phyloP scores from a whole-genome alignment of 2,113 vertebrate species.

The Tringa solitaria region DNA sequence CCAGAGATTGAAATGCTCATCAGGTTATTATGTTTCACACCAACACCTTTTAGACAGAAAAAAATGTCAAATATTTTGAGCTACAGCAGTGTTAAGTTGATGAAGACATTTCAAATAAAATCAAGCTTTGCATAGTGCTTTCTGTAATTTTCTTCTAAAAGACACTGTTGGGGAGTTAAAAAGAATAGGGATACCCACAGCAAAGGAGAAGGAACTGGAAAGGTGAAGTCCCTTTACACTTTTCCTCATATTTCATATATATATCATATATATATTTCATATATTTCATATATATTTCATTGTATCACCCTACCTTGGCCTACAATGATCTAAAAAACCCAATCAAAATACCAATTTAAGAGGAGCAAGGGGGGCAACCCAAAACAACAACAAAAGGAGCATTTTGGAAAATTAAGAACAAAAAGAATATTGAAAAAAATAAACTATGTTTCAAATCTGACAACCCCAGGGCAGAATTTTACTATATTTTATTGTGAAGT shows the following conservation, averaged over 20 bases:
- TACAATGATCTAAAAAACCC: background rate
- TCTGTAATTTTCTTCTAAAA: background rate
- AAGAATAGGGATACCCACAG: background rate
- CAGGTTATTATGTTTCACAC: background rate
- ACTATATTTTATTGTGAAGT: background rate
- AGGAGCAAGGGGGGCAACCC: rapidly evolving
- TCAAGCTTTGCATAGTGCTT: background rate
- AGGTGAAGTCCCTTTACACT: background rate
- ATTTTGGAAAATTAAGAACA: background rate
- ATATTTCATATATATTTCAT: too few relatives aligned
- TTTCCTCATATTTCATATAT: background rate
- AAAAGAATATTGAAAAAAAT: background rate
- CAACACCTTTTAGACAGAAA: background rate
- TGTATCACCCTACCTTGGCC: background rate
- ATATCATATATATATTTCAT: too few relatives aligned
- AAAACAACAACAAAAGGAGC: rapidly evolving
- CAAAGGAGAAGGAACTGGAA: background rate
- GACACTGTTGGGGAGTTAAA: background rate
- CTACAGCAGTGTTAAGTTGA: background rate
- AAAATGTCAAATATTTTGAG: background rate
- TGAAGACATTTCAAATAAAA: background rate
- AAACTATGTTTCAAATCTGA: background rate
- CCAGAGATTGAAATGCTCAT: background rate
- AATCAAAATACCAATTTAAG: background rate
- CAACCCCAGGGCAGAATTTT: background rate